Conservation (phyloP, 2,797 vertebrate species). For the Lindbergichthys nudifrons region DNA sequence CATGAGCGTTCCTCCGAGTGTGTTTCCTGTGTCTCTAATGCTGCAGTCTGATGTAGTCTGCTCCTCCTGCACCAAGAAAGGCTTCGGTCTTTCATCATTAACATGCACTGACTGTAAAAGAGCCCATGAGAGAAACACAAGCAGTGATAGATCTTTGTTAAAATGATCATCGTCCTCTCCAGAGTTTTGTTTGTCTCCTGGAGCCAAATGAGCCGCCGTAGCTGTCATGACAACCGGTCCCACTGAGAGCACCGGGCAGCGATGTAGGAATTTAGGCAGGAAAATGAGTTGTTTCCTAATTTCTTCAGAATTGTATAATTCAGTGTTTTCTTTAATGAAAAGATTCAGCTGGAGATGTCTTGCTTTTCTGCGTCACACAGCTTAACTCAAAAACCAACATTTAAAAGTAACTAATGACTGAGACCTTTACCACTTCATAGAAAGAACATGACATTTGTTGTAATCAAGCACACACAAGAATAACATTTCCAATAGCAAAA, state of each 20-base stretch:
- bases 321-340: neutral
- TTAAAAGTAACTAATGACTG: neutral
- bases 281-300: neutral
- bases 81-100: neutral
- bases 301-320: neutral
- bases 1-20: neutral
- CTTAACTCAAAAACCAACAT: neutral
- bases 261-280: constrained; percentile 4
- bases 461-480: neutral
- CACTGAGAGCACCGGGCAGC: neutral
- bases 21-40: neutral
- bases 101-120: neutral
- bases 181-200: constrained; percentile 16
- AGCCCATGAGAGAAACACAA: neutral
- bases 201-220: constrained; percentile 28
- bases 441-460: neutral
- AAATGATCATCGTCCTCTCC: neutral
- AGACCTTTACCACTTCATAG: neutral
- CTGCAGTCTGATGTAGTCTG: neutral
- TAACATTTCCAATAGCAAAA: neutral
- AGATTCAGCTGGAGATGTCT: neutral
- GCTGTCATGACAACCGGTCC: constrained; percentile 50
- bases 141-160: constrained; percentile 1
- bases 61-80: neutral
- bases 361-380: neutral